Evolutionary conservation across 2,888 invertebrate genomes (phyloP), one percentile per base, ranked within the genome.

Genomic region (Epinotia ramella): DNA sequence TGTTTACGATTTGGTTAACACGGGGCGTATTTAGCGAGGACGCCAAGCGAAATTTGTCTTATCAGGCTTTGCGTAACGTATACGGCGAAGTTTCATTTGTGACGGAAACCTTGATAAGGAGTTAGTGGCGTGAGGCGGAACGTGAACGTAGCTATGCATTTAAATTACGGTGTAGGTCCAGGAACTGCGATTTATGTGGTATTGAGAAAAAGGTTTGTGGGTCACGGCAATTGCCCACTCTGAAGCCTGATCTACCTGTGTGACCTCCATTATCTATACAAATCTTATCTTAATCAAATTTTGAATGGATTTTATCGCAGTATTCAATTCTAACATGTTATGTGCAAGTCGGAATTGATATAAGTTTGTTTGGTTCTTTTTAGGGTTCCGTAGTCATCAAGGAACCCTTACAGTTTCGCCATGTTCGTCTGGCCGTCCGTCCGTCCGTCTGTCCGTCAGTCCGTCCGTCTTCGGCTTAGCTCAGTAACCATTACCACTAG

Each of bases 91-190:
- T 70, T 70, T 62, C 70, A 70, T 70, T 70, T 62, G 70, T 62
- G 70, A 60, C 70, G 70, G 70, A 68, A 68, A 24, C 57, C 70
- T 49, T 49, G 70, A 70, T 70, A 70, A 70, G 57, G 70, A 70
- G 69, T 60, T 59, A 60, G 69, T 49, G 46, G 68, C 20, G 69
- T 70, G 60, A 62, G 60, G 60, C 44, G 46, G 46, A 70, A 62
- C 60, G 60, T 18, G 46, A 70, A 62, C 70, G 62, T 70, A 49
- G 62, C 70, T 70, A 70, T 70, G 70, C 70, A 70, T 70, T 70
- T 70, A 70, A 70, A 70, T 70, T 70, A 49, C 60, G 59, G 49
- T 46, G 49, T 70, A n/a, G 49, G 70, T 70, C 60, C 70, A 70
- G 28, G n/a, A 33, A 24, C 62, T 49, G 46, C 60, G 56, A 59